Conservation (phyloP, 2,888 invertebrate genomes). For the Tachina lurida region DNA sequence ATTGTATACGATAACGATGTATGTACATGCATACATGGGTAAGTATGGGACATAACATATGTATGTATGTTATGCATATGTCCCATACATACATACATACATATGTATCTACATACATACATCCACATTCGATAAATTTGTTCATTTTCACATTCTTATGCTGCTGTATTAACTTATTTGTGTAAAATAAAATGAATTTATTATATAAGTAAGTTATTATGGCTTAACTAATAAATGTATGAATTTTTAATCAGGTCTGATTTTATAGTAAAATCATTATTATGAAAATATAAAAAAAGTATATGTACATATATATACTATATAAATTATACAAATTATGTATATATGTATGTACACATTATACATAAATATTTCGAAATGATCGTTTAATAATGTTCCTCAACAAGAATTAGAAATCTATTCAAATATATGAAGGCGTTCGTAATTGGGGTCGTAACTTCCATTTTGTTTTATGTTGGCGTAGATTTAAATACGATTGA, state of each 20-base stretch:
- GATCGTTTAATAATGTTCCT: constrained; percentile 68
- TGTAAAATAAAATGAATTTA: too few relatives aligned
- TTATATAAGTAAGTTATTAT: constrained; percentile 11
- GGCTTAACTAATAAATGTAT: constrained; percentile 68
- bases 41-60: too few relatives aligned
- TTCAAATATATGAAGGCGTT: constrained; percentile 58
- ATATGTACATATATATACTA: constrained; percentile 21
- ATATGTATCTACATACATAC: background rate
- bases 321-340: constrained; percentile 4
- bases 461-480: constrained; percentile 63
- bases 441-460: constrained; percentile 70
- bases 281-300: constrained; percentile 12
- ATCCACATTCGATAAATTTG: constrained; percentile 11
- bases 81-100: background rate
- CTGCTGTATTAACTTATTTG: background rate
- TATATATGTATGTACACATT: constrained; percentile 50
- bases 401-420: constrained; percentile 64
- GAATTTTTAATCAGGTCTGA: constrained; percentile 63
- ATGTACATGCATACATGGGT: background rate
- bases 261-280: constrained; percentile 57
- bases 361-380: constrained; percentile 59
- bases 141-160: constrained; percentile 26
- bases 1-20: background rate
- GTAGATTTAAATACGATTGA: constrained; percentile 62
- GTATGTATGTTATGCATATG: background rate